Evolutionary conservation across 2,888 invertebrate genomes (phyloP).

Genomic region (Metacarcinus magister): DNA sequence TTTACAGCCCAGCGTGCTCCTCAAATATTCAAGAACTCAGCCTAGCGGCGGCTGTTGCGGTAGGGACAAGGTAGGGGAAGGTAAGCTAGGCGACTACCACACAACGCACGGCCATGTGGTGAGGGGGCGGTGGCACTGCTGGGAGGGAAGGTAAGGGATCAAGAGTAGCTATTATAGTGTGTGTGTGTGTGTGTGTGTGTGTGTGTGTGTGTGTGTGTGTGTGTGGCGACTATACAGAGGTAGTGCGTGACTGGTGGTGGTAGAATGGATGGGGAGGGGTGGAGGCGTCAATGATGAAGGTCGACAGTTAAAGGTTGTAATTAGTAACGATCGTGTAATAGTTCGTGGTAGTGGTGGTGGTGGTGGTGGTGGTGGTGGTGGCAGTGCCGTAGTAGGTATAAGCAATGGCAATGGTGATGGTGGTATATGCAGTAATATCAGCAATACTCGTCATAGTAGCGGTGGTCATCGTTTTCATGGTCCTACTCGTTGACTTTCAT

Average conservation of each 20-base stretch:
- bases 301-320: constrained; percentile 4
- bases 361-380: not conserved
- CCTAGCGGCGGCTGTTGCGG: not conserved
- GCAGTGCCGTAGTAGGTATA: not conserved
- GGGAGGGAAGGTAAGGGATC: not conserved
- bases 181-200: constrained; percentile 19
- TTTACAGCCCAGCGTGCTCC: constrained; percentile 17
- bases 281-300: not conserved
- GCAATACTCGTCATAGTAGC: not conserved
- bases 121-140: not conserved
- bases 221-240: not conserved
- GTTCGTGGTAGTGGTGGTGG: not conserved
- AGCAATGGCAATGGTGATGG: not conserved
- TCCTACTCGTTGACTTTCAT: not conserved
- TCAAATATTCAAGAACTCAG: constrained; percentile 15
- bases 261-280: not conserved
- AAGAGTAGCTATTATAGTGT: not conserved
- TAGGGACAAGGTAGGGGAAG: not conserved
- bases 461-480: not conserved
- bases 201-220: not conserved
- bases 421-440: not conserved
- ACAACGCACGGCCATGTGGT: not conserved
- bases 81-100: not conserved
- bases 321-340: not conserved
- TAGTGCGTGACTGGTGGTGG: not conserved